Base-by-base conservation (phyloP, 2,797 vertebrate genomes). In the Mormyrus proboscirostris region DNA sequence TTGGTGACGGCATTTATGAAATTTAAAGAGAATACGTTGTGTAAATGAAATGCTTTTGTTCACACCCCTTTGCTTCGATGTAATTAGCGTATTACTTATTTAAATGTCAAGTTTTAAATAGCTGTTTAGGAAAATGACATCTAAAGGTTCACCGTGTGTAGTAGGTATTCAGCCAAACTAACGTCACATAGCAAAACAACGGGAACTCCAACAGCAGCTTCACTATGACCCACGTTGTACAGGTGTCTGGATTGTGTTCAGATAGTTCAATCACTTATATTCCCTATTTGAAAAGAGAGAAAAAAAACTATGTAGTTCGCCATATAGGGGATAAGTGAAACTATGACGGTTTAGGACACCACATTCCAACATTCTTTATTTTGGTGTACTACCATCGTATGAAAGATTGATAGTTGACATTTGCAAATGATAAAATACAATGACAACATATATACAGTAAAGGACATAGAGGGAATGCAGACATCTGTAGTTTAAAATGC, bases 101-200 rank as follows among this genome's bases (percentile, higher is more conserved):
- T 82, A 82, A 82, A 47, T 44, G 76, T 82, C 76, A 82, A 10
- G 41, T 82, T 82, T 47, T 82, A 82, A 82, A 82, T 76, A 76
- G 33, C 69, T 38, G 14, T 41, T 76, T 76, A 41, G 69, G 69
- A 76, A 38, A 76, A 38, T 82, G 38, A n/a, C 76, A 82, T 82
- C 41, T 82, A 10, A 44, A 82, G 76, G 76, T 44, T 47, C 76
- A 41, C 4, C 69, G 4, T 41, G 69, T 16, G 14, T 76, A 76
- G 69, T 41, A 76, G 14, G 33, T 76, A 76, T 76, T 47, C 16
- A 82, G 38, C 16, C 76, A 82, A 22, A 47, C 16, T 47, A n/a
- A 82, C 4, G 41, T 79, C 41, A 79, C 6, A 14, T 47, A 47
- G 41, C 41, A 82, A 22, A 82, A 47, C 76, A n/a, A 82, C 16